phyloP scores from a whole-genome alignment of 1,140 invertebrate genomes.

The Saccostrea echinata region DNA sequence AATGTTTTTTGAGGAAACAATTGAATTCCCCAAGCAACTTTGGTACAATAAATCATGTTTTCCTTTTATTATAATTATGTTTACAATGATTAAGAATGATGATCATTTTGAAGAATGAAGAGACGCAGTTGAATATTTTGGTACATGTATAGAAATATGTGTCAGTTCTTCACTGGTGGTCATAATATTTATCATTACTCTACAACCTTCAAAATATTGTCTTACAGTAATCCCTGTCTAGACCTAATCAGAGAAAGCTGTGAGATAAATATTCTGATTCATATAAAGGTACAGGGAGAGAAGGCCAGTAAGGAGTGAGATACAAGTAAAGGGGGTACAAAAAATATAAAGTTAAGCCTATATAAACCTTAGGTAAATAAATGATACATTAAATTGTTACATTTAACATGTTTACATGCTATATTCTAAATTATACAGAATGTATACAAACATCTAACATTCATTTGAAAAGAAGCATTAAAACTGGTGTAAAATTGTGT shows the following conservation, averaged over 20 bases:
- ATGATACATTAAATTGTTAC: too few species aligned
- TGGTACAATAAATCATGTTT: background rate
- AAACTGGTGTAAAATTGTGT: too few species aligned
- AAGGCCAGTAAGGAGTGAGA: too few species aligned
- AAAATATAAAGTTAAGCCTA: too few species aligned
- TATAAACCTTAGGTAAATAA: too few species aligned
- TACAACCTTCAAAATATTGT: background rate
- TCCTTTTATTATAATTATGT: background rate
- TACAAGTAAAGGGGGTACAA: too few species aligned
- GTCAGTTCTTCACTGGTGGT: constrained; percentile 28
- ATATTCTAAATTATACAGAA: too few species aligned
- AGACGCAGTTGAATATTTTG: background rate
- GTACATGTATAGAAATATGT: background rate
- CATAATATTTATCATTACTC: background rate
- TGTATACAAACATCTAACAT: too few species aligned
- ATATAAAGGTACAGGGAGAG: too few species aligned
- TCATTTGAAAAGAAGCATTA: too few species aligned
- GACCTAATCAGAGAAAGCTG: background rate
- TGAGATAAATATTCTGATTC: background rate
- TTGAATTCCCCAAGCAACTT: background rate
- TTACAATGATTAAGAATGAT: constrained; percentile 8
- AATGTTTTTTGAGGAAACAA: background rate
- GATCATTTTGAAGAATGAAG: background rate
- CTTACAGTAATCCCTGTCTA: constrained; percentile 2
- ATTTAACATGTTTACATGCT: too few species aligned